Conservation (phyloP, 2,888 invertebrate genomes). For the Hofmannophila pseudospretella region DNA sequence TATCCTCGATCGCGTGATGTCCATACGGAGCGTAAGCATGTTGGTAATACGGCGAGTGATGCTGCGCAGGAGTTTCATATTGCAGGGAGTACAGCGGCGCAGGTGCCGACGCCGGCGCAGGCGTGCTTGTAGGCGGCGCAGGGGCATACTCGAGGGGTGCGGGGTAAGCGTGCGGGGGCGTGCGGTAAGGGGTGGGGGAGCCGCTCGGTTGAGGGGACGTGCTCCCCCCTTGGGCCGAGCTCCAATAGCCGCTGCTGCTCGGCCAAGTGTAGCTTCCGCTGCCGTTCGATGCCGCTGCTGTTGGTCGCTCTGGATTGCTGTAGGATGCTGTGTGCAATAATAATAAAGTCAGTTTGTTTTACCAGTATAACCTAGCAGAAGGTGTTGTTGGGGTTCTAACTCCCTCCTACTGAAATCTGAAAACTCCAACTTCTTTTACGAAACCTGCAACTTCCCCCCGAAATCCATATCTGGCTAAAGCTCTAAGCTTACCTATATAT, state of each 20-base stretch:
- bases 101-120: constrained; percentile 49
- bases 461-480: no score
- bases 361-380: no score
- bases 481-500: no score
- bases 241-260: constrained; percentile 63
- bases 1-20: constrained; percentile 69
- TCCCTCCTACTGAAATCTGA: background rate
- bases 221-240: constrained; percentile 54
- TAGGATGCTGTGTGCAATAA: constrained; percentile 50
- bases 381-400: no score
- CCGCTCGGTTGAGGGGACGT: constrained; percentile 60
- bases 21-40: constrained; percentile 70
- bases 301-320: constrained; percentile 53
- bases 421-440: no score
- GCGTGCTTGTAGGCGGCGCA: constrained; percentile 45
- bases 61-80: constrained; percentile 60
- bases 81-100: constrained; percentile 64
- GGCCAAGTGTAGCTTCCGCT: constrained; percentile 64
- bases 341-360: no score
- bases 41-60: constrained; percentile 68
- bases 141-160: constrained; percentile 63
- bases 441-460: no score
- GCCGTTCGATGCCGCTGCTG: constrained; percentile 47
- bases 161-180: constrained; percentile 66
- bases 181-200: constrained; percentile 64